Evolutionary conservation across 2,113 vertebrate genomes (phyloP).

Genomic region (Thymallus thymallus): DNA sequence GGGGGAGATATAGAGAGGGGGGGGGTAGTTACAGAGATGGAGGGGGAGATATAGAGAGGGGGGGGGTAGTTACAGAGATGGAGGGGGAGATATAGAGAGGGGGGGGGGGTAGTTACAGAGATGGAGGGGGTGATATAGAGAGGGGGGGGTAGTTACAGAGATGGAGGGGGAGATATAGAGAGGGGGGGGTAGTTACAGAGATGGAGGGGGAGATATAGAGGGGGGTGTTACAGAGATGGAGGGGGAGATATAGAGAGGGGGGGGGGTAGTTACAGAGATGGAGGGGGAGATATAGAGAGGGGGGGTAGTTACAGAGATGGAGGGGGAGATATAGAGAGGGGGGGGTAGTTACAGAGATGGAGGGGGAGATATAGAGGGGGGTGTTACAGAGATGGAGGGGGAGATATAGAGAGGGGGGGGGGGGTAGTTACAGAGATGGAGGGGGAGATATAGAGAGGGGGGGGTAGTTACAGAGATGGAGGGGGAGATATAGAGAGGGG

Average conservation of each 20-base stretch:
- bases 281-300: background rate
- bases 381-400: background rate
- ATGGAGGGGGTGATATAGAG: background rate
- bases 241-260: background rate
- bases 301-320: background rate
- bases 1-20: background rate
- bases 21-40: background rate
- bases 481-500: background rate
- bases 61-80: background rate
- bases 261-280: too few relatives aligned
- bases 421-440: constrained; percentile 1
- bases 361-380: background rate
- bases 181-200: background rate
- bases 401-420: too few relatives aligned
- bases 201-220: background rate
- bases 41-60: background rate
- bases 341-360: background rate
- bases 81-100: background rate
- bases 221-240: background rate
- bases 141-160: background rate
- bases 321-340: background rate
- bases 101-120: background rate
- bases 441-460: background rate
- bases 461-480: background rate
- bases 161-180: background rate